These are phyloP conservation scores for Solea senegalensis DNA, from an alignment of 2,113 vertebrate genomes.

Conservation along the genomic window DNA sequence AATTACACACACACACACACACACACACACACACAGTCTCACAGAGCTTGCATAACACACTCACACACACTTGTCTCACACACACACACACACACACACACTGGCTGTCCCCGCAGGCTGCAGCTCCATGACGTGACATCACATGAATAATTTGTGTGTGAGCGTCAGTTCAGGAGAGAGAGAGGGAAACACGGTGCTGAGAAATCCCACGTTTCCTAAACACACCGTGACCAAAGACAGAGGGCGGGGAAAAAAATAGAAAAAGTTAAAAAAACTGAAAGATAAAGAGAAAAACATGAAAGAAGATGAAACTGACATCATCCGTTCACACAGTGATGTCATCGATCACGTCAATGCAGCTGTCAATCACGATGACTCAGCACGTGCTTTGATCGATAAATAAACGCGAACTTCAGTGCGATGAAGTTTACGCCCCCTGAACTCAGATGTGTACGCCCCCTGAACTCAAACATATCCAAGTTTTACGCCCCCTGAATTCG, in stretches of 20 bases:
- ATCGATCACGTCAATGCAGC: no score
- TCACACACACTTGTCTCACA: constrained; percentile 54
- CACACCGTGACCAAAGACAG: constrained; percentile 50
- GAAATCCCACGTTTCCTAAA: constrained; percentile 66
- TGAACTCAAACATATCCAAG: no score
- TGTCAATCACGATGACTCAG: no score
- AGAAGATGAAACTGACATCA: no score
- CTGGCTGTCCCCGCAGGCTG: constrained; percentile 56
- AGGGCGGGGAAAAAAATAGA: constrained; percentile 4
- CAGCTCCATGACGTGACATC: constrained; percentile 68
- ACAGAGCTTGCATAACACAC: constrained; percentile 52
- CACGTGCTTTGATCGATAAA: no score
- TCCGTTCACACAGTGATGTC: no score
- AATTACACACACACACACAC: constrained; percentile 60
- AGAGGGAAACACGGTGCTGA: constrained; percentile 56
- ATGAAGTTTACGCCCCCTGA: no score
- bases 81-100: constrained; percentile 23
- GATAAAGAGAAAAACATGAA: no score
- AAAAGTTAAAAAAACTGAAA: not conserved
- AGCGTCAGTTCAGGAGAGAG: constrained; percentile 54
- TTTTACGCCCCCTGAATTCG: no score
- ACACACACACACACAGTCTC: constrained; percentile 29
- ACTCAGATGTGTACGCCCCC: no score
- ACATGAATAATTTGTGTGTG: constrained; percentile 76
- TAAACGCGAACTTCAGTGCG: no score